phyloP scores from a whole-genome alignment of 2,888 invertebrate genomes.

The Bedellia somnulentella region DNA sequence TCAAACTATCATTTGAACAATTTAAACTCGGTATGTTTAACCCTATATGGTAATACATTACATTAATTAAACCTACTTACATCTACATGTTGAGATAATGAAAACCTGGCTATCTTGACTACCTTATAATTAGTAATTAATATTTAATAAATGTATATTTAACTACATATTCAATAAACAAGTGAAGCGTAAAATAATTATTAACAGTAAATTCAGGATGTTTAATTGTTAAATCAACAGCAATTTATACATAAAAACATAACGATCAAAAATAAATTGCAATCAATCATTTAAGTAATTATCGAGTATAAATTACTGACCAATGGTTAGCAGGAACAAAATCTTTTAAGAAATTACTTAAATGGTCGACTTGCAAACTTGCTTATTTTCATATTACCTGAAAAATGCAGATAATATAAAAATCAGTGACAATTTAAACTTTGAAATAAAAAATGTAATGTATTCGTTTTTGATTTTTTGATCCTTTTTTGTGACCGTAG shows the following conservation, averaged over 20 bases:
- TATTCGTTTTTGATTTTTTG: slow-evolving; percentile 34
- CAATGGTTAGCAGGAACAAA: too few relatives aligned
- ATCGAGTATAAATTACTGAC: too few relatives aligned
- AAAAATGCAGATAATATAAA: too few relatives aligned
- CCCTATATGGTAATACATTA: slow-evolving; percentile 42
- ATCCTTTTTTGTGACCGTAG: too few relatives aligned
- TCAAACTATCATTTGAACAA: too few relatives aligned
- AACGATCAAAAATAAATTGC: too few relatives aligned
- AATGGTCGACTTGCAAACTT: too few relatives aligned
- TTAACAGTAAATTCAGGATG: slow-evolving; percentile 54
- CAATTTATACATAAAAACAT: slow-evolving; percentile 50
- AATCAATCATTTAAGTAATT: too few relatives aligned
- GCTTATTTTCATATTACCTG: too few relatives aligned
- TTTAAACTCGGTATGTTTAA: too few relatives aligned
- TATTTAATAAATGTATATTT: slow-evolving; percentile 41
- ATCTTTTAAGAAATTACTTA: too few relatives aligned
- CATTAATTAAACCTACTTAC: slow-evolving; percentile 53
- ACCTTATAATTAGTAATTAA: slow-evolving; percentile 43
- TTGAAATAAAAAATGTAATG: slow-evolving; percentile 57
- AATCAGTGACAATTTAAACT: too few relatives aligned
- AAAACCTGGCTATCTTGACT: slow-evolving; percentile 62
- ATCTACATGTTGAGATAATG: slow-evolving; percentile 39
- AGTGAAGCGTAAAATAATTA: slow-evolving; percentile 19
- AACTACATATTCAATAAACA: slow-evolving; percentile 40
- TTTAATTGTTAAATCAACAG: slow-evolving; percentile 48